Conservation (phyloP, 2,888 invertebrate genomes). For the Cataglyphis livida region DNA sequence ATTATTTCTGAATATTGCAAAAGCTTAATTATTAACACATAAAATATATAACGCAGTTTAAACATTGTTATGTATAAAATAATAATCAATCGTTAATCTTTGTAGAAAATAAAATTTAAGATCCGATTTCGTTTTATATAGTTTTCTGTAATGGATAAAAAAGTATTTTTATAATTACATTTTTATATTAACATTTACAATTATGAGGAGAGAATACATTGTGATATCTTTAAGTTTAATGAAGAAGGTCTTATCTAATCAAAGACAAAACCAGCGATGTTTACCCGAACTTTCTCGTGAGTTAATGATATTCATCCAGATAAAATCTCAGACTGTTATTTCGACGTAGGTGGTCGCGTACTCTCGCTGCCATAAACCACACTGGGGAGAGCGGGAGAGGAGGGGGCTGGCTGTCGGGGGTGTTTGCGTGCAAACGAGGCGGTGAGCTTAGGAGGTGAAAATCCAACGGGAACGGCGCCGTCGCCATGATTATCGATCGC, state of each 20-base stretch:
- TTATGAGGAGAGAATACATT: neutral
- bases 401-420: slow-evolving; percentile 29
- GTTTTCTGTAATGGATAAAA: neutral
- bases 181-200: neutral
- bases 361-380: slow-evolving; percentile 32
- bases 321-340: slow-evolving; percentile 42
- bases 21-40: neutral
- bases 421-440: slow-evolving; percentile 66
- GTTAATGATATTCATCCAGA: slow-evolving; percentile 2
- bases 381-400: neutral
- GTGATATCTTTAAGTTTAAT: neutral
- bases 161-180: neutral
- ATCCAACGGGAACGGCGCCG: slow-evolving; percentile 75
- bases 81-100: neutral
- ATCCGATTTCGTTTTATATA: neutral
- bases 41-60: neutral
- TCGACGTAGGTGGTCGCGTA: slow-evolving; percentile 38
- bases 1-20: neutral
- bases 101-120: neutral
- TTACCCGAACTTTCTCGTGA: slow-evolving; percentile 26
- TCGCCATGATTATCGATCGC: slow-evolving; percentile 78
- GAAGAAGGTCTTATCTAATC: slow-evolving; percentile 1
- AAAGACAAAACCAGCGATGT: slow-evolving; percentile 6
- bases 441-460: slow-evolving; percentile 70
- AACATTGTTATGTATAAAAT: neutral